phyloP scores from a whole-genome alignment of 2,113 vertebrate genomes.

The Callipepla californica region DNA sequence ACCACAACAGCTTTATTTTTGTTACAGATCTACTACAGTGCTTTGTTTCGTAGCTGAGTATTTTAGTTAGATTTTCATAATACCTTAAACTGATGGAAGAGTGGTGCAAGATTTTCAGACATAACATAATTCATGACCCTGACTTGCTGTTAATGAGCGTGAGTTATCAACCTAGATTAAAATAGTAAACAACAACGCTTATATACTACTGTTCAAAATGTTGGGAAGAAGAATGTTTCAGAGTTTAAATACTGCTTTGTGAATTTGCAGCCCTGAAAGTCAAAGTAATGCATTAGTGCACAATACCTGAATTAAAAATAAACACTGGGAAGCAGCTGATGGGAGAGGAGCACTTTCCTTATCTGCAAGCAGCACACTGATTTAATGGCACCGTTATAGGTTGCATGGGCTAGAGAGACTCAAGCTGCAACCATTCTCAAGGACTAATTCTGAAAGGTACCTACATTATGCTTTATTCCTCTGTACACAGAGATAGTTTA shows the following conservation, averaged over 20 bases:
- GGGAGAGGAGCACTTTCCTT: neutral
- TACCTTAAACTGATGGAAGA: neutral
- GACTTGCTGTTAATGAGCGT: neutral
- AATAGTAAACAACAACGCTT: neutral
- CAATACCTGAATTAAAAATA: neutral
- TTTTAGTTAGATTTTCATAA: neutral
- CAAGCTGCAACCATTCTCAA: neutral
- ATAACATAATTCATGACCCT: neutral
- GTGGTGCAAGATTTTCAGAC: neutral
- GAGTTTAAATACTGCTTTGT: neutral
- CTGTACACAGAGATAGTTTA: neutral
- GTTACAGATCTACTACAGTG: neutral
- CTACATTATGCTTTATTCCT: neutral
- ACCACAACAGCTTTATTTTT: neutral
- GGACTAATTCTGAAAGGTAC: neutral
- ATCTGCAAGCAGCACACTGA: neutral
- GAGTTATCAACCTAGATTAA: neutral
- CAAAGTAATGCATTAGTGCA: neutral
- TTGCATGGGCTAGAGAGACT: neutral
- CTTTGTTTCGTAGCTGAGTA: neutral
- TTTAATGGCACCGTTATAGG: neutral
- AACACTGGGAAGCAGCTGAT: neutral
- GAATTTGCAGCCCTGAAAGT: neutral
- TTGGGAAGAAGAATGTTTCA: neutral
- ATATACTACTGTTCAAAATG: neutral